phyloP scores from a whole-genome alignment of 2,888 invertebrate genomes.

The Rotaria macrura region DNA sequence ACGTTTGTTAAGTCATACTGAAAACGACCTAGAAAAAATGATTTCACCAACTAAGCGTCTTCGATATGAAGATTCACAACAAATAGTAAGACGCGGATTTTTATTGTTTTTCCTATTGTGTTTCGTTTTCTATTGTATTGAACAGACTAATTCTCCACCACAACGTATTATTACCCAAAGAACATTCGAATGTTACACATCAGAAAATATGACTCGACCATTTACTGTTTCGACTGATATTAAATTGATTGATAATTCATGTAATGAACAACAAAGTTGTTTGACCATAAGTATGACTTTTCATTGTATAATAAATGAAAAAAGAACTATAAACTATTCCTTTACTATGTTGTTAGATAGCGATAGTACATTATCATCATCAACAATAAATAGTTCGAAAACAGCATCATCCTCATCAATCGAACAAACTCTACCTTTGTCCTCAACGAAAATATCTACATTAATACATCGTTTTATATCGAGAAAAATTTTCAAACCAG shows the following conservation, averaged over 20 bases:
- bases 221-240: background rate
- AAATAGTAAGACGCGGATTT: background rate
- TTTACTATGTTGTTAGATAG: background rate
- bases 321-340: too few species aligned
- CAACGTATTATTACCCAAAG: background rate
- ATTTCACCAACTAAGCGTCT: background rate
- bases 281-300: background rate
- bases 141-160: background rate
- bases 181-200: background rate
- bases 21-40: background rate
- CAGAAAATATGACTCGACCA: background rate
- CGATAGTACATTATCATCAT: background rate
- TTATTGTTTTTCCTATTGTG: background rate
- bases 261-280: background rate
- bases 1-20: background rate
- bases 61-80: background rate
- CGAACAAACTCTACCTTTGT: background rate
- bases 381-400: background rate
- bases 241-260: background rate
- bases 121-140: too few species aligned
- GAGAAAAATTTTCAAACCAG: slow-evolving; percentile 17
- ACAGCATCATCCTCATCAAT: background rate
- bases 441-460: background rate
- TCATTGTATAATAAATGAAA: too few species aligned
- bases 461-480: background rate